Base-by-base conservation (phyloP, 2,888 invertebrate species). In the Liopterus haemorrhoidalis region DNA sequence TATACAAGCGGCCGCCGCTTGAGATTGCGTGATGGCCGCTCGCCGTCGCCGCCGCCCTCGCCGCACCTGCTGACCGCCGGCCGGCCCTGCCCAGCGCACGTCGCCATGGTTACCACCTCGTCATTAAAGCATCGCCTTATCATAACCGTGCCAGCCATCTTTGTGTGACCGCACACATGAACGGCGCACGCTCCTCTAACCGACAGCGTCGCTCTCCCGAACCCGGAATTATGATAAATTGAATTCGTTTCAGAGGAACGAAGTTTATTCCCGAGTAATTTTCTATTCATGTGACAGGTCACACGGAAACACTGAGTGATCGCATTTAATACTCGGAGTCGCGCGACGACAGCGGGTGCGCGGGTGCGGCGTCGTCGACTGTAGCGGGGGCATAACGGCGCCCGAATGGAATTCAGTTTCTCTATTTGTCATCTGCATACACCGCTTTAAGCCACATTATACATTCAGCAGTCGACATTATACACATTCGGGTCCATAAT, bases 51-150 rank as follows among this genome's bases (percentile, higher is more conserved):
- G 49, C 54, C 53, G 54, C 58, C 56, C 57, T 62, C 63, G 59
- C 57, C 55, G 55, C 57, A 59, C 49, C 49, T 46, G 46, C 49
- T 46, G 46, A 49, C 46, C 49, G 53, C 53, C 46, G 46, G 49
- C 49, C 51, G 49, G 49, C 56, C 62, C 65, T 67, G 68, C 68
- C 69, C 70, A 68, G 66, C 66, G 69, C 67, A 69, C 68, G 70
- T 70, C 63, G 59, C 64, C 67, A 70, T 70, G 65, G 66, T 65
- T 66, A 70, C 70, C 67, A 67, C 68, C 67, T 69, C 68, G 70
- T 71, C 70, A 71, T 71, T 71, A 71, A 70, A 70, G 69, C 68
- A 70, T 70, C 70, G 70, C 70, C 70, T 71, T 71, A 71, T 71
- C 71, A 71, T 71, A 71, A 71, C 70, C 70, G 68, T 68, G 68